A percentile compares a stretch with the other conserved stretches of the same genome.
These are phyloP conservation scores for Fissipunctia ypsillon DNA, from an alignment of 2,888 invertebrate species.

Conservation along the genomic window DNA sequence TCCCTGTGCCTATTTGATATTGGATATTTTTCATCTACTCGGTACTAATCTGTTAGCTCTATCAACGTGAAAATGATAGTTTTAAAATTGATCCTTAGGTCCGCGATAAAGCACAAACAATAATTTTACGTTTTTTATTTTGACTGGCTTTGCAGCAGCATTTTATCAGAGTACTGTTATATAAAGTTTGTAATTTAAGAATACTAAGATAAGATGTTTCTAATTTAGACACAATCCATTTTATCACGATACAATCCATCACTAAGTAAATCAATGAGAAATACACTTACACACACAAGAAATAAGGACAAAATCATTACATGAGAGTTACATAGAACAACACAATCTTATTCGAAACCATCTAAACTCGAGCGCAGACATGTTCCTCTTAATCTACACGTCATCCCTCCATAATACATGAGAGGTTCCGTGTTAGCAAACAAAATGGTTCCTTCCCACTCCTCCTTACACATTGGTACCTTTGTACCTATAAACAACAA, in stretches of 20 bases:
- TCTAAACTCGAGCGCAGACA: not conserved
- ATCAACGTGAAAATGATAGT: not conserved
- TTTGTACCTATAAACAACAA: constrained; percentile 10
- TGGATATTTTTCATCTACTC: constrained; percentile 2
- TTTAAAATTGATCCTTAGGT: not conserved
- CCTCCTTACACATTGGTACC: constrained; percentile 22
- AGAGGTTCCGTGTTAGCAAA: constrained; percentile 31
- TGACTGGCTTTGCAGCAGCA: not conserved
- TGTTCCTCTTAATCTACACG: constrained; percentile 40
- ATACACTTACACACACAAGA: not conserved
- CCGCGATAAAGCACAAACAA: not conserved
- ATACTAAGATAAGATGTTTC: not conserved
- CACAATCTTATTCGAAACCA: not conserved
- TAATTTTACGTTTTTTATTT: not conserved
- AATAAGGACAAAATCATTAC: not conserved
- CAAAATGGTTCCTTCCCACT: constrained; percentile 12
- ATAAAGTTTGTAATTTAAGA: not conserved
- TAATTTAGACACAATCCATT: not conserved
- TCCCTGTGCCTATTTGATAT: not conserved
- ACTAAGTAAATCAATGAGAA: not conserved
- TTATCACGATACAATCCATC: not conserved
- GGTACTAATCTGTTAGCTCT: not conserved
- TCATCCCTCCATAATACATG: constrained; percentile 58
- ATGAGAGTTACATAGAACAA: not conserved
- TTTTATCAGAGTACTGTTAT: not conserved